A percentile compares a stretch with the other conserved stretches of the same genome.
Evolutionary conservation across 2,113 vertebrate species (phyloP).

Genomic region (Eolophus roseicapilla): DNA sequence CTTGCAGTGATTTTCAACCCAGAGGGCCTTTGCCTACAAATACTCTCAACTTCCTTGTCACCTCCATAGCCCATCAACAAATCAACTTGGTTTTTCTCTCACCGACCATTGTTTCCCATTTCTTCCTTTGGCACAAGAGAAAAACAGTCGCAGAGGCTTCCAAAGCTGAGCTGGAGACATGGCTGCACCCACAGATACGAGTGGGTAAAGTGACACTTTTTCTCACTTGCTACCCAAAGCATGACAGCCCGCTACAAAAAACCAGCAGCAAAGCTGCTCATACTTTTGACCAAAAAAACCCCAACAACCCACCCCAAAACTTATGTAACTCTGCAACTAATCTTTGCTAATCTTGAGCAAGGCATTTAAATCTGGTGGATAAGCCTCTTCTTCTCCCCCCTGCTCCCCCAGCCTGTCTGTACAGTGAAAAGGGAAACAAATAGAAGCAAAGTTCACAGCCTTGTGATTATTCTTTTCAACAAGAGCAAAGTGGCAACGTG

Average conservation of each 20-base stretch:
- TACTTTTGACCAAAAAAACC: not conserved
- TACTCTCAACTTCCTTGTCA: not conserved
- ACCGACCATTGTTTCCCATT: not conserved
- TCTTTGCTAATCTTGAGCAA: constrained; percentile 51
- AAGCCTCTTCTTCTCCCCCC: constrained; percentile 2
- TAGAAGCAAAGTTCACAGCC: not conserved
- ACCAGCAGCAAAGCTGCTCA: not conserved
- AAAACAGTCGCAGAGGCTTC: not conserved
- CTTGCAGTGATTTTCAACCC: not conserved
- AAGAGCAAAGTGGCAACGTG: not conserved
- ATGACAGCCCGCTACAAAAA: not conserved
- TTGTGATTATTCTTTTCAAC: not conserved
- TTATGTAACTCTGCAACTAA: constrained; percentile 41
- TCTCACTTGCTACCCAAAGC: not conserved
- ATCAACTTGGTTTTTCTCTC: not conserved
- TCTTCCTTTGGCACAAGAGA: not conserved
- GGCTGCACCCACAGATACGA: not conserved
- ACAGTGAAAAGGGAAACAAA: not conserved
- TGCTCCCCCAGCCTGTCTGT: not conserved
- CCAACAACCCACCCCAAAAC: not conserved
- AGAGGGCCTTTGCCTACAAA: not conserved
- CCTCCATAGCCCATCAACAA: not conserved
- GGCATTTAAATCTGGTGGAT: constrained; percentile 23
- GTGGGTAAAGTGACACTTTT: accelerated
- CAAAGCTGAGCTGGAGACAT: not conserved